Percentiles rank a stretch among this genome's conserved stretches.
phyloP scores from a whole-genome alignment of 64 coral and sea anemone genomes.

The Montipora sp. region DNA sequence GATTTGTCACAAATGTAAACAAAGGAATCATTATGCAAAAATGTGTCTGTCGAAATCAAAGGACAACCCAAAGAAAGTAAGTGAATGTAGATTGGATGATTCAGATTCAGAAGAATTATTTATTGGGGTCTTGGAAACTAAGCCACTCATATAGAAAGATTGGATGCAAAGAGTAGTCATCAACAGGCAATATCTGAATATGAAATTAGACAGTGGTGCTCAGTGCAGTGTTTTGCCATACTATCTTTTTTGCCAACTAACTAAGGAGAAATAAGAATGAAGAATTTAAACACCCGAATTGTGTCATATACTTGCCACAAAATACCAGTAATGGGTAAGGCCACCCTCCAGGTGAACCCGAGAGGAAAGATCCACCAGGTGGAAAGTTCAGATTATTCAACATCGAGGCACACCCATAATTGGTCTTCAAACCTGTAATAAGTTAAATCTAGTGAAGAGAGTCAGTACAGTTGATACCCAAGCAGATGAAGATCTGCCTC shows the following conservation, averaged over 20 bases:
- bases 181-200: background rate
- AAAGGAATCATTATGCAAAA: background rate
- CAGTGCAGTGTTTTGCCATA: no score
- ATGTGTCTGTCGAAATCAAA: background rate
- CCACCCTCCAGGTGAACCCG: background rate
- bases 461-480: background rate
- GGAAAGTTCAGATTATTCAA: background rate
- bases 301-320: background rate
- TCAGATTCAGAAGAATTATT: background rate
- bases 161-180: background rate
- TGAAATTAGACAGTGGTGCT: background rate
- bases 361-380: background rate
- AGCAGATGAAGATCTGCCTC: background rate
- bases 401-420: background rate
- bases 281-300: background rate
- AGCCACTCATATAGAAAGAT: no score
- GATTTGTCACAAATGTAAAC: background rate
- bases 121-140: background rate
- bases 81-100: background rate
- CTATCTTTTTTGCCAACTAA: no score
- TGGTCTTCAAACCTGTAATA: no score
- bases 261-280: background rate
- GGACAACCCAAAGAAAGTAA: background rate
- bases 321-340: background rate
- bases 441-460: background rate